Conservation (phyloP, 2,113 vertebrate genomes). For the Nettapus auritus region DNA sequence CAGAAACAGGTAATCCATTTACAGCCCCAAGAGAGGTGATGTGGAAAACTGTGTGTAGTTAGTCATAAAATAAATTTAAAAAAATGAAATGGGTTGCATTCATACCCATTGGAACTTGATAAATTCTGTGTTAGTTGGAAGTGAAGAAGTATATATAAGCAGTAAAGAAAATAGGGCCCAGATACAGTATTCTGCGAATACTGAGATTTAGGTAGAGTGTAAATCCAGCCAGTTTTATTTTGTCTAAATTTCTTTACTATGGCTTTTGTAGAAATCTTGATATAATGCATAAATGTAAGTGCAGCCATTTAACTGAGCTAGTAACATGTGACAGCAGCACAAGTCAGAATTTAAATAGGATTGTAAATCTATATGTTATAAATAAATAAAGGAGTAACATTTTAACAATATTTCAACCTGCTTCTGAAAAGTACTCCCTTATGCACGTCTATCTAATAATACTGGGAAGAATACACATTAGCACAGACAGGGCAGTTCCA, state of each 20-base stretch:
- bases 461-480: not conserved
- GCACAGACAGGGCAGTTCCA: not conserved
- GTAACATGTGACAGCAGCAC: not conserved
- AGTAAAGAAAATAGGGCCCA: not conserved
- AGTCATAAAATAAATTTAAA: not conserved
- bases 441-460: no score
- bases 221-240: not conserved
- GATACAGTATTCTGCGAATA: not conserved
- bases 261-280: not conserved
- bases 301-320: not conserved
- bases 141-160: not conserved
- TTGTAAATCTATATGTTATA: not conserved
- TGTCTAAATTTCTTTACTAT: not conserved
- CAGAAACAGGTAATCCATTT: not conserved
- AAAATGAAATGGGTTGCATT: not conserved
- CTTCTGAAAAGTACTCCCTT: not conserved
- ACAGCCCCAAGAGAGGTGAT: not conserved
- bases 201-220: not conserved
- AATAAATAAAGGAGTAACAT: not conserved
- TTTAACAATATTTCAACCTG: not conserved
- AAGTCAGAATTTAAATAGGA: not conserved
- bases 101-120: not conserved
- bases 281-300: not conserved
- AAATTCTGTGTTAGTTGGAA: not conserved
- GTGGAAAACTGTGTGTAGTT: not conserved